Conservation (phyloP, 1,140 invertebrate genomes). For the Gerris buenoi region DNA sequence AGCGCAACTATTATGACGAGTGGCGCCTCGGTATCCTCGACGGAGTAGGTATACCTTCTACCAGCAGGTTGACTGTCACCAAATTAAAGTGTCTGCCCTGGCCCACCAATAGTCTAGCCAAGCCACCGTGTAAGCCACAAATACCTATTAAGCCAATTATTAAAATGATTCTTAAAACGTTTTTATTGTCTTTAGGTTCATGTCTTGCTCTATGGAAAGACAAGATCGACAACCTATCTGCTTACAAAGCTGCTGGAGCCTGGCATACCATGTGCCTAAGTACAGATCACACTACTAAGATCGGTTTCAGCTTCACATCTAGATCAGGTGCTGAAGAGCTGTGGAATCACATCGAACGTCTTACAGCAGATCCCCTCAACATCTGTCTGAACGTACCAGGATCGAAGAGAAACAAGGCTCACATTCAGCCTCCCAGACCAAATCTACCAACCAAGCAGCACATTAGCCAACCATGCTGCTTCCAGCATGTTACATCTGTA, state of each 20-base stretch:
- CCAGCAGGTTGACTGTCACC: no score
- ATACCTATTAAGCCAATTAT: no score
- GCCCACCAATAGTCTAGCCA: no score
- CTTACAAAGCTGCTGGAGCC: constrained; percentile 39
- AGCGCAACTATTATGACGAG: no score
- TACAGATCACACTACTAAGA: constrained; percentile 42
- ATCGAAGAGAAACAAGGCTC: constrained; percentile 38
- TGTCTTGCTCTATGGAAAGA: constrained; percentile 76
- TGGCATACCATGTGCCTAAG: constrained; percentile 76
- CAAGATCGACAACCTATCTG: constrained; percentile 55
- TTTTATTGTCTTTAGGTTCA: constrained; percentile 33
- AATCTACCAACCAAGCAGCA: constrained; percentile 57
- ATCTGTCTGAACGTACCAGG: constrained; percentile 56
- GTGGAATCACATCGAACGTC: constrained; percentile 46
- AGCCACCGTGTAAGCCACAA: no score
- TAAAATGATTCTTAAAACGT: not conserved
- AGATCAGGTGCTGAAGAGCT: constrained; percentile 53
- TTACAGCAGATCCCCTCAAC: constrained; percentile 64
- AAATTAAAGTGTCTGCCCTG: no score
- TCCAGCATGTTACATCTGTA: constrained; percentile 70
- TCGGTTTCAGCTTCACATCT: constrained; percentile 49
- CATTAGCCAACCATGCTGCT: constrained; percentile 74
- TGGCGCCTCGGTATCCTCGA: no score
- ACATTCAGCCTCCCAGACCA: constrained; percentile 33
- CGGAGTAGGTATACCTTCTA: no score